Conservation (phyloP, 1,140 invertebrate species). For the Geopemphigus sp. region DNA sequence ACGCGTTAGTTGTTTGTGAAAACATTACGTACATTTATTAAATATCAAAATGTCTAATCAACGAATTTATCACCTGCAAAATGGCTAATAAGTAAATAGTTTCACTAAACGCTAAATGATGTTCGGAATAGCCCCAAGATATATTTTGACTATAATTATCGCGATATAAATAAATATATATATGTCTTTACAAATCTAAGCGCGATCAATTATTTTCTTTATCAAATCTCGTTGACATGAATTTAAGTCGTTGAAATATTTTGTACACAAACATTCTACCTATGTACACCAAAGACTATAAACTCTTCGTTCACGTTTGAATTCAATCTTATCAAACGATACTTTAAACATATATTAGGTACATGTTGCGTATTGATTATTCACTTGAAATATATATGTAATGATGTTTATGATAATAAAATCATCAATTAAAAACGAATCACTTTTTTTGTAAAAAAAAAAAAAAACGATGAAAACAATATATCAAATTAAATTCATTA, state of each 20-base stretch:
- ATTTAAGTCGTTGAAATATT: neutral
- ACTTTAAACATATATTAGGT: neutral
- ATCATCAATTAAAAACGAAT: conserved; percentile 5
- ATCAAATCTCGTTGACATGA: neutral
- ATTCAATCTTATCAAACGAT: neutral
- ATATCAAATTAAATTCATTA: neutral
- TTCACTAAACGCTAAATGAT: neutral
- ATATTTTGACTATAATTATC: neutral
- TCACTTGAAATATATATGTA: neutral
- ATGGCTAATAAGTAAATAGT: neutral
- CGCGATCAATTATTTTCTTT: neutral
- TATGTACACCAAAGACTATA: neutral
- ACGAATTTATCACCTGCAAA: neutral
- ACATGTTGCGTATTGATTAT: neutral
- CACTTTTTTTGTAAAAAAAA: neutral
- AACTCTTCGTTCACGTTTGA: neutral
- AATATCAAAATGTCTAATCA: conserved; percentile 23
- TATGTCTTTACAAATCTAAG: neutral
- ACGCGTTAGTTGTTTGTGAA: neutral
- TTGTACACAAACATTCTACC: neutral
- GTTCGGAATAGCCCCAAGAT: neutral
- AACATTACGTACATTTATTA: neutral
- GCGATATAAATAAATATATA: no score
- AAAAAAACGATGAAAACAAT: conserved; percentile 1
- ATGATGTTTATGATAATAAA: neutral